A percentile compares a stretch with the other conserved stretches of the same genome.
Evolutionary conservation across 2,113 vertebrate genomes (phyloP).

Genomic region (Peromyscus maniculatus): DNA sequence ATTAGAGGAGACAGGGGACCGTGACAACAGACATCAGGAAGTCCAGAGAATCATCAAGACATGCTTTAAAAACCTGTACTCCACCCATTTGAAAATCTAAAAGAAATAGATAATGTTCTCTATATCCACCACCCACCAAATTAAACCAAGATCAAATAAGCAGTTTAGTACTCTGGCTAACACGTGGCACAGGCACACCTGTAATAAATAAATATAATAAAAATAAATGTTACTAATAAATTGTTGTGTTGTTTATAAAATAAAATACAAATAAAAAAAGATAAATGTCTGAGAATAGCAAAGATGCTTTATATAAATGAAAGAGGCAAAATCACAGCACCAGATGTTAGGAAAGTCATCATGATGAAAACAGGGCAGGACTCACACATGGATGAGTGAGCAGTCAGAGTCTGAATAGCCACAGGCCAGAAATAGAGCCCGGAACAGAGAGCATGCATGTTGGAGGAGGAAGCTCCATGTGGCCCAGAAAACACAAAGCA

Average conservation of each 20-base stretch:
- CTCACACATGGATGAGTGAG: neutral
- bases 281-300: neutral
- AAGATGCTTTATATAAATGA: neutral
- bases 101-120: neutral
- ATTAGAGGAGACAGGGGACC: neutral
- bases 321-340: neutral
- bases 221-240: no score
- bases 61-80: neutral
- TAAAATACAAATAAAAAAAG: neutral
- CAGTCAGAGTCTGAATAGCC: no score
- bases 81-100: neutral
- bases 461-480: rapidly evolving
- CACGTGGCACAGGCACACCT: neutral
- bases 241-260: neutral
- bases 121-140: neutral
- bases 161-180: neutral
- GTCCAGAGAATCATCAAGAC: neutral
- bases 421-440: neutral
- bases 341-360: neutral
- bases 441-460: no score
- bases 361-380: neutral
- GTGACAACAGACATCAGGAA: neutral
- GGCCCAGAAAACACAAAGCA: neutral
- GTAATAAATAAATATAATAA: neutral
- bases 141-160: neutral